Conservation (phyloP, 2,888 invertebrate species). For the Lasioglossum villosulum region DNA sequence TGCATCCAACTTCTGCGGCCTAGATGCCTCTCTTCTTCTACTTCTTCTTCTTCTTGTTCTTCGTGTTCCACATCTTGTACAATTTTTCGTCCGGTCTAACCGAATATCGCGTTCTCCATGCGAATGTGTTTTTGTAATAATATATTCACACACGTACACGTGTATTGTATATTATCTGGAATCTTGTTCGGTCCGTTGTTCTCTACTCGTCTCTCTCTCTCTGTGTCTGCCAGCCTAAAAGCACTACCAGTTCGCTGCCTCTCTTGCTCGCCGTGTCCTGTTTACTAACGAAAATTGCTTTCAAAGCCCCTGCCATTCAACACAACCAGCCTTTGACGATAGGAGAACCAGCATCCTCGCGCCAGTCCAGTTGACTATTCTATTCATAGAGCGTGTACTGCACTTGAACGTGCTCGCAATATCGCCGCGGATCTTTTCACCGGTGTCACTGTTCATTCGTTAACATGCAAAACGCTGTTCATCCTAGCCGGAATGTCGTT, state of each 20-base stretch:
- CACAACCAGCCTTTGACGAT: slow-evolving; percentile 14
- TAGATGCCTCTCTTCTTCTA: slow-evolving; percentile 47
- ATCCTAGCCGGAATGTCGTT: background rate
- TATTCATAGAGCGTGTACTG: slow-evolving; percentile 28
- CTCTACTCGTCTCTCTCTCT: slow-evolving; percentile 33
- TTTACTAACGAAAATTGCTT: slow-evolving; percentile 61
- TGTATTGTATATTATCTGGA: background rate
- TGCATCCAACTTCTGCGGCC: slow-evolving; percentile 46
- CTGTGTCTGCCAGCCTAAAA: slow-evolving; percentile 32
- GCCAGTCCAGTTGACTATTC: slow-evolving; percentile 16
- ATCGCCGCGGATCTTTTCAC: slow-evolving; percentile 12
- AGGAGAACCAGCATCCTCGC: slow-evolving; percentile 15
- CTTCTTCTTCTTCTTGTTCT: slow-evolving; percentile 33
- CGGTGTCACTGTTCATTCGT: slow-evolving; percentile 22
- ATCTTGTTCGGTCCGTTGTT: slow-evolving; percentile 15
- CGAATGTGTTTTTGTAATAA: slow-evolving; percentile 27
- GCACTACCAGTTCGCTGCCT: slow-evolving; percentile 37
- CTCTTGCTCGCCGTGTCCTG: slow-evolving; percentile 25
- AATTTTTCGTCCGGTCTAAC: background rate
- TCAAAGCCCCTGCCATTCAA: slow-evolving; percentile 42
- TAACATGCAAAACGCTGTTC: background rate
- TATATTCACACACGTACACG: background rate
- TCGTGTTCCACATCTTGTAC: slow-evolving; percentile 24
- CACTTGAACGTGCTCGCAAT: slow-evolving; percentile 26
- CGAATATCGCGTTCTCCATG: background rate